Percentiles rank a stretch among this genome's conserved stretches.
These are phyloP conservation scores for Danaus melanippus DNA, from an alignment of 1,140 invertebrate species.

Conservation along the genomic window DNA sequence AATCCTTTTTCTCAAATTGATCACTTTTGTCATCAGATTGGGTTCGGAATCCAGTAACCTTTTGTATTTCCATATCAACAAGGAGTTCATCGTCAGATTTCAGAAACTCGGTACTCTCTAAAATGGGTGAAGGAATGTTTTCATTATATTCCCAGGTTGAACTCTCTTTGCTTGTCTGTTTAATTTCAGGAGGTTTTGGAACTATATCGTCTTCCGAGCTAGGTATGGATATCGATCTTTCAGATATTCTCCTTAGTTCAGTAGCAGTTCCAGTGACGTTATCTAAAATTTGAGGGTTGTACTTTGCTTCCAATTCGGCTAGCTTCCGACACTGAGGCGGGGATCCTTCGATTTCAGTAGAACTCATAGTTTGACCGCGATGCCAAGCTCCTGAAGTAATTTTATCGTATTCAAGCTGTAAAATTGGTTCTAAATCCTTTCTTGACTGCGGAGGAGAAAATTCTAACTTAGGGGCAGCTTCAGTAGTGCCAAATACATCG, in stretches of 20 bases:
- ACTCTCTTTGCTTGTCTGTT: conserved; percentile 65
- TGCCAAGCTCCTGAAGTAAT: conserved; percentile 77
- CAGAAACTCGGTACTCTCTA: conserved; percentile 74
- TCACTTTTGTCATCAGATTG: conserved; percentile 49
- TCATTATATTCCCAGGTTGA: conserved; percentile 76
- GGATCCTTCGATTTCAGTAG: conserved; percentile 80
- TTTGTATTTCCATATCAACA: conserved; percentile 68
- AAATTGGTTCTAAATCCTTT: conserved; percentile 80
- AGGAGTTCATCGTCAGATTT: conserved; percentile 74
- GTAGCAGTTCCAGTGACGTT: conserved; percentile 73
- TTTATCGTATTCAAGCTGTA: conserved; percentile 78
- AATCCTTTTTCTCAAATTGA: conserved; percentile 44
- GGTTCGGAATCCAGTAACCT: conserved; percentile 51
- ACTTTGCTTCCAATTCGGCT: conserved; percentile 74
- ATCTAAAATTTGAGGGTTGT: conserved; percentile 75
- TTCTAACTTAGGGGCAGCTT: conserved; percentile 78
- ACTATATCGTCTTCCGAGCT: conserved; percentile 78
- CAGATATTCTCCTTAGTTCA: conserved; percentile 77
- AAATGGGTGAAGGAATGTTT: conserved; percentile 74
- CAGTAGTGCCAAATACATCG: conserved; percentile 80
- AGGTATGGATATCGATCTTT: conserved; percentile 79
- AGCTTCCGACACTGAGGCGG: conserved; percentile 77
- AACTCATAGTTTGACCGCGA: conserved; percentile 80
- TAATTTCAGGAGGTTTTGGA: conserved; percentile 66
- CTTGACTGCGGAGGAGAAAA: conserved; percentile 80